Evolutionary conservation across 2,888 invertebrate genomes (phyloP), one percentile per base, ranked within the genome.

Genomic region (Drosophila mimetica): DNA sequence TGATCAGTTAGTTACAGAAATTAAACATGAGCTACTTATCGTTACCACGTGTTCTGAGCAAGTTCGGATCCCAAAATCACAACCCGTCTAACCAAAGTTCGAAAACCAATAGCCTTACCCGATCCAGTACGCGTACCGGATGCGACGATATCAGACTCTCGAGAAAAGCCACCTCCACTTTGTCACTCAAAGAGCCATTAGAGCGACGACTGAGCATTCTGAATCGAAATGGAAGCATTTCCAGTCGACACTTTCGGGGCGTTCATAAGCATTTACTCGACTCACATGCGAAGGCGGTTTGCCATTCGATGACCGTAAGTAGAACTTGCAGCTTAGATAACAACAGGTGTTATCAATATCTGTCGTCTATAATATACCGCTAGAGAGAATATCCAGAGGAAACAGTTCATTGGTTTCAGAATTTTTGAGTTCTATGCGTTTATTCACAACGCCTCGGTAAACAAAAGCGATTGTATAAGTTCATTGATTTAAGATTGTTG

Each of bases 231-330:
- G 94, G 93, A 16, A 93, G 92, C 70, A 93, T 93, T 50, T 93
- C 94, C 52, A 93, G 94, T 88, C 94, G 94, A 90, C 94, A 93
- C 89, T 96, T 96, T 91, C 94, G 96, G 85, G 96, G 96, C 37
- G 93, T 96, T 65, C 96, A 95, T 89, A 96, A 95, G 91, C 95
- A 96, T 87, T 93, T 95, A 86, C 90, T 96, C 74, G 95, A 95
- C 75, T 93, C 94, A 79, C 95, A 95, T 91, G 95, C 95, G n/a
- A 95, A 94, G 88, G 92, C 95, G 79, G 93, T 95, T 87, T 93
- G 96, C 78, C 95, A 95, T 90, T 94, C 94, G 52, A 96, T 96
- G 96, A 96, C 96, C 91, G 96, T 96, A 93, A 93, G 96, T 95
- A 74, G 25, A 16, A 6, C n/a, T 7, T 25, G 11, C 11, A n/a